phyloP scores from a whole-genome alignment of 1,140 invertebrate genomes.

The Neoseiulus cucumeris region DNA sequence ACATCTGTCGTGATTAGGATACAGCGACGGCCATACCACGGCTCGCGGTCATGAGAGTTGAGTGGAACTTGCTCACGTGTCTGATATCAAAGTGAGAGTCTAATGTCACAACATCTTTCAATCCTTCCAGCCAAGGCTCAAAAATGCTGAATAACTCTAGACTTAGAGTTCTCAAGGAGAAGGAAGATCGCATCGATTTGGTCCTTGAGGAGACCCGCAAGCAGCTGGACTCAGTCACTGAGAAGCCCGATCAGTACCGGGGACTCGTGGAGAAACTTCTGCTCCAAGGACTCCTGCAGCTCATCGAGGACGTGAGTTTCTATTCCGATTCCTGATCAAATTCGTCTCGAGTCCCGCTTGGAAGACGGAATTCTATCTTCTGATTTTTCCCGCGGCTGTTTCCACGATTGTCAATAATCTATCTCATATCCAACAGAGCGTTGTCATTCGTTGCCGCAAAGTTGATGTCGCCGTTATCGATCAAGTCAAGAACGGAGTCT shows the following conservation, averaged over 20 bases:
- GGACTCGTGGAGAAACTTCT: conserved; percentile 64
- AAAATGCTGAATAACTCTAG: conserved; percentile 96
- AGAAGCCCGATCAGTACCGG: conserved; percentile 45
- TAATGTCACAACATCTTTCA: too few species aligned
- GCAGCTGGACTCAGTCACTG: conserved; percentile 56
- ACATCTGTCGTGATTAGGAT: too few species aligned
- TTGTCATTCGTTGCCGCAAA: conserved; percentile 57
- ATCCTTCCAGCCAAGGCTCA: conserved; percentile 65
- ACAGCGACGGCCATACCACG: too few species aligned
- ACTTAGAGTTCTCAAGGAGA: conserved; percentile 78
- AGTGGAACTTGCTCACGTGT: too few species aligned
- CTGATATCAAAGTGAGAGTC: too few species aligned
- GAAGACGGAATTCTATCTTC: too few species aligned
- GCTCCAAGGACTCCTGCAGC: conserved; percentile 63
- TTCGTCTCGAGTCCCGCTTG: too few species aligned
- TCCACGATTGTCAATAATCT: too few species aligned
- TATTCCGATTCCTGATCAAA: too few species aligned
- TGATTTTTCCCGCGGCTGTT: too few species aligned
- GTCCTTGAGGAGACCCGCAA: conserved; percentile 77
- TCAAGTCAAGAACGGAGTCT: conserved; percentile 38
- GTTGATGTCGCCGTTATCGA: conserved; percentile 53
- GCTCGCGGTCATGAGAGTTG: too few species aligned
- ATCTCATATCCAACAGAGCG: conserved; percentile 31
- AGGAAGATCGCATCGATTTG: conserved; percentile 72
- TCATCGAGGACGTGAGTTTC: conserved; percentile 16